Percentiles rank a stretch among this genome's conserved stretches.
These are phyloP conservation scores for Hermetia illucens DNA, from an alignment of 1,140 invertebrate genomes.

Conservation along the genomic window DNA sequence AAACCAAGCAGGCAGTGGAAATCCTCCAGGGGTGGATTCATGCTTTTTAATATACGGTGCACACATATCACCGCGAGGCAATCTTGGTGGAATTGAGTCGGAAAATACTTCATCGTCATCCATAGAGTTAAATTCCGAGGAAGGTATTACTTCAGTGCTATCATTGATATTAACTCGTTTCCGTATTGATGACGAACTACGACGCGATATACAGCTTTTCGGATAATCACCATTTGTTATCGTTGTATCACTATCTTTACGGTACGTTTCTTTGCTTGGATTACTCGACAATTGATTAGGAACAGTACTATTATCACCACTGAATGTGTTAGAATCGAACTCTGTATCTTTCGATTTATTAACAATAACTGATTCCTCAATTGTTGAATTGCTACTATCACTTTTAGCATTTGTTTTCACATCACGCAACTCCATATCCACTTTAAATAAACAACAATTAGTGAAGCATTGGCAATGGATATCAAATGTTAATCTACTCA, in stretches of 20 bases:
- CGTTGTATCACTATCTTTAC: slow-evolving; percentile 5
- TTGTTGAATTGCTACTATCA: too few species aligned
- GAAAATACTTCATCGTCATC: slow-evolving; percentile 34
- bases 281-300: too few species aligned
- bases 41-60: slow-evolving; percentile 26
- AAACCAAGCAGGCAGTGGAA: slow-evolving; percentile 28
- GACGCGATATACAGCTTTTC: slow-evolving; percentile 23
- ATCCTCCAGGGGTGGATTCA: slow-evolving; percentile 19
- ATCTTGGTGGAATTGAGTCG: slow-evolving; percentile 27
- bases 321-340: too few species aligned
- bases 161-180: slow-evolving; percentile 28
- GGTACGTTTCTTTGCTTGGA: too few species aligned
- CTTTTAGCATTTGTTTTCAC: too few species aligned
- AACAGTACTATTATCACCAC: too few species aligned
- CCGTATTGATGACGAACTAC: slow-evolving; percentile 26
- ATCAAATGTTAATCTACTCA: too few species aligned
- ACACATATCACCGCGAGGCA: slow-evolving; percentile 28
- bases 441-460: too few species aligned
- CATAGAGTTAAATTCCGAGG: slow-evolving; percentile 14
- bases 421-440: too few species aligned
- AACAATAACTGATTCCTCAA: too few species aligned
- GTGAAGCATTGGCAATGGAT: too few species aligned
- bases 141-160: slow-evolving; percentile 25
- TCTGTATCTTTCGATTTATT: too few species aligned
- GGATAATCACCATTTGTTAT: slow-evolving; percentile 12